Conservation (phyloP, 2,113 vertebrate genomes). For the Salvator merianae region DNA sequence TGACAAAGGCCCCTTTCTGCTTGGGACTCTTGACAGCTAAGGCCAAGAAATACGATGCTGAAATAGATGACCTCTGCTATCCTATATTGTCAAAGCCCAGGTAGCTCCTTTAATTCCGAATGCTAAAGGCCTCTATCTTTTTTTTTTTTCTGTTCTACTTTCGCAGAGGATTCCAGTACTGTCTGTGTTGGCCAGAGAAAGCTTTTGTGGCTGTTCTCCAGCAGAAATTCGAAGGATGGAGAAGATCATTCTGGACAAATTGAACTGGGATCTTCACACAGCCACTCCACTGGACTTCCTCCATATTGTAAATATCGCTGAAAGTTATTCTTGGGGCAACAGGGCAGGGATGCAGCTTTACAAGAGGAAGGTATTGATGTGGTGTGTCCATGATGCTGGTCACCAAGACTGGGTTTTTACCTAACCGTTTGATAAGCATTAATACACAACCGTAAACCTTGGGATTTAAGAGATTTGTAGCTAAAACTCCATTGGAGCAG, state of each 20-base stretch:
- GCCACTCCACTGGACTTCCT: constrained; percentile 96
- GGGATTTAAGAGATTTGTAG: background rate
- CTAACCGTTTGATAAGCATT: too few species aligned
- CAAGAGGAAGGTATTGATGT: background rate
- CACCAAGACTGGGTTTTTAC: too few species aligned
- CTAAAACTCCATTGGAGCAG: too few species aligned
- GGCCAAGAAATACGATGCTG: background rate
- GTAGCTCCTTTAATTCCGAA: background rate
- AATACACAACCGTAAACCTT: background rate
- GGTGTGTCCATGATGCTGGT: too few species aligned
- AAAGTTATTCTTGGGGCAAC: background rate
- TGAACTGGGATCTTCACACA: constrained; percentile 95
- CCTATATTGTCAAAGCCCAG: background rate
- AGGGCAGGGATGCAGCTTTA: background rate
- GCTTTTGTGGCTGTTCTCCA: constrained; percentile 92
- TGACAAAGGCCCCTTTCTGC: background rate
- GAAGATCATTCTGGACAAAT: constrained; percentile 94
- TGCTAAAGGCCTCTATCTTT: background rate
- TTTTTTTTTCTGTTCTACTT: background rate
- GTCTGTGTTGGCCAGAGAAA: constrained; percentile 86
- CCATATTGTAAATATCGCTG: constrained; percentile 85
- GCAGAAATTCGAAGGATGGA: constrained; percentile 97
- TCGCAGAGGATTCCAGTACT: constrained; percentile 89
- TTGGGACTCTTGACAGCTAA: background rate
- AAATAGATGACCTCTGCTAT: background rate